Evolutionary conservation across 2,888 invertebrate genomes (phyloP).

Genomic region (Anthophora plumipes): DNA sequence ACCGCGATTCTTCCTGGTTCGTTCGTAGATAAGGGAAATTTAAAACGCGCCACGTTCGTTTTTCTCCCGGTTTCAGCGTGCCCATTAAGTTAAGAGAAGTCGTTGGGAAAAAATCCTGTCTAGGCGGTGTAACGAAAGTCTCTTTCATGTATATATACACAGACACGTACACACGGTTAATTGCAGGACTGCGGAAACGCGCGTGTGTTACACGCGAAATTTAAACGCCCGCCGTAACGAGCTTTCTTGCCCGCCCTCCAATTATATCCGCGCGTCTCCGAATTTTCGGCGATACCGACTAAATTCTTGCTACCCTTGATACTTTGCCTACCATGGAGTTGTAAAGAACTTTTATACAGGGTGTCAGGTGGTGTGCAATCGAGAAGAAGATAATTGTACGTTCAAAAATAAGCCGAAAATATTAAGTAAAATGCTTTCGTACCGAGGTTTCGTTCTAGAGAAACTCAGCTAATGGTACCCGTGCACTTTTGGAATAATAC

Average conservation of each 20-base stretch:
- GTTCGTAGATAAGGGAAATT: conserved; percentile 49
- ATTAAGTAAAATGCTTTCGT: no score
- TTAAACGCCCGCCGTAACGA: conserved; percentile 1
- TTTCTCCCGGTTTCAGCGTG: neutral
- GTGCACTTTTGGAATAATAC: no score
- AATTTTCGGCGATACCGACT: conserved; percentile 1
- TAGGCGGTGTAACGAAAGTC: conserved; percentile 24
- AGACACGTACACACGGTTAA: conserved; percentile 17
- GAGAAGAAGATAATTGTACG: no score
- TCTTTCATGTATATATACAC: neutral
- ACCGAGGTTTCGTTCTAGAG: no score
- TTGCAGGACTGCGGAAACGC: neutral
- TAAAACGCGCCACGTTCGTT: conserved; percentile 6
- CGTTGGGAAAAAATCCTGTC: conserved; percentile 20
- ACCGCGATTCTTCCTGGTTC: conserved; percentile 30
- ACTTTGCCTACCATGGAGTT: neutral
- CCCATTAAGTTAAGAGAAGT: conserved; percentile 42
- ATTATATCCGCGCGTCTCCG: neutral
- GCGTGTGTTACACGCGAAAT: conserved; percentile 9
- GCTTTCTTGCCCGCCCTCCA: neutral
- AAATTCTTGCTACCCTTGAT: neutral
- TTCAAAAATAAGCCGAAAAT: no score
- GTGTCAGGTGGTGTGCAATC: no score
- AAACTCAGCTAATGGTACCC: no score
- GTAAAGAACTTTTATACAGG: no score